Conservation (phyloP, 2,888 invertebrate species). For the Serrognathus titanus region DNA sequence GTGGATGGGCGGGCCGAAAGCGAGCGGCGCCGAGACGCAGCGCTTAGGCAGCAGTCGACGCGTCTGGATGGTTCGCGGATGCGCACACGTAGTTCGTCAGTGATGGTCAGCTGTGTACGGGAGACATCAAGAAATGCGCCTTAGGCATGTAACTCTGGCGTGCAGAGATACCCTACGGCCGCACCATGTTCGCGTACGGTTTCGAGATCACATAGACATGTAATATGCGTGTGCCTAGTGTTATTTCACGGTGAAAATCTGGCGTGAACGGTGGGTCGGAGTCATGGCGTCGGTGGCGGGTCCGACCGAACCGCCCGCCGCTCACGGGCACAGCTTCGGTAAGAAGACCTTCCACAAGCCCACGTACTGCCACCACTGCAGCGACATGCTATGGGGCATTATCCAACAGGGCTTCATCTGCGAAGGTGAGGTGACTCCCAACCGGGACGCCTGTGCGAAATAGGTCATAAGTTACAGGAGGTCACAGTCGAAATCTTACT, state of each 20-base stretch:
- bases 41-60: constrained; percentile 1
- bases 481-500: background rate
- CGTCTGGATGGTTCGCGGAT: constrained; percentile 5
- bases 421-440: constrained; percentile 76
- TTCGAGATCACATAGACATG: constrained; percentile 59
- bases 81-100: constrained; percentile 23
- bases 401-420: constrained; percentile 99
- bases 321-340: constrained; percentile 94
- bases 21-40: background rate
- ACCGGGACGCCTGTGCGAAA: constrained; percentile 12
- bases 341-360: constrained; percentile 99
- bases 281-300: constrained; percentile 56
- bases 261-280: constrained; percentile 59
- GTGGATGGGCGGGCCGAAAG: constrained; percentile 26
- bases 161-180: constrained; percentile 40
- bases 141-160: constrained; percentile 22
- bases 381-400: constrained; percentile 99
- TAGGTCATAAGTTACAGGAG: constrained; percentile 19
- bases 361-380: constrained; percentile 99
- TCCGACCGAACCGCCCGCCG: constrained; percentile 54
- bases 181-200: constrained; percentile 57
- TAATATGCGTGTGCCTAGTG: constrained; percentile 51
- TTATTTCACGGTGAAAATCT: constrained; percentile 59
- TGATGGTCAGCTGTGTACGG: constrained; percentile 46
- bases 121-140: constrained; percentile 45